A percentile compares a stretch with the other conserved stretches of the same genome.
phyloP scores from a whole-genome alignment of 2,797 vertebrate species.

The Gallinago solitaria region DNA sequence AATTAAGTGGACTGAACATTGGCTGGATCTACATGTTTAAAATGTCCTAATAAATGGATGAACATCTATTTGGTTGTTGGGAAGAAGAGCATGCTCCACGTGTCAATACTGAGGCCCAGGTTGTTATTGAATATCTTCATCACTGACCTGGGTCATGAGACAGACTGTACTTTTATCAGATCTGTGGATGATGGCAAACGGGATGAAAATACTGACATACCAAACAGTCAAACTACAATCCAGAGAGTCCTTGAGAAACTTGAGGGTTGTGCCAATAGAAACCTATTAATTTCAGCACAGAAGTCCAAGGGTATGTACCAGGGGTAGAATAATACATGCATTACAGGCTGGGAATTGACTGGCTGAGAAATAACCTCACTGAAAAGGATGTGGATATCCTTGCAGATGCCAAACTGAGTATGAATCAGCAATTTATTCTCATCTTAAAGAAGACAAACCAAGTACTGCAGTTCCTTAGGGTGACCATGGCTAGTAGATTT shows the following conservation, averaged over 20 bases:
- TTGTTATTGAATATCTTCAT: not conserved
- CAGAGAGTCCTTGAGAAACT: not conserved
- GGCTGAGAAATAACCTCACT: not conserved
- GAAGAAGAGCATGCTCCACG: not conserved
- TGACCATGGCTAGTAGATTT: fast-evolving
- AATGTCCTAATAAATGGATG: not conserved
- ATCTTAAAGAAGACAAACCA: not conserved
- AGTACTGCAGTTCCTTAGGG: not conserved
- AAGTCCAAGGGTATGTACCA: not conserved
- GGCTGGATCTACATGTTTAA: not conserved
- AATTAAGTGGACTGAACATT: not conserved
- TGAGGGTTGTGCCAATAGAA: not conserved
- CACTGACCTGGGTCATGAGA: not conserved
- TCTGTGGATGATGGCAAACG: not conserved
- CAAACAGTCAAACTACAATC: not conserved
- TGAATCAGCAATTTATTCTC: not conserved
- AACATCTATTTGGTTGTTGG: not conserved
- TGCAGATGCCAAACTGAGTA: not conserved
- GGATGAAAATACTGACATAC: not conserved
- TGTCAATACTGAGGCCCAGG: not conserved
- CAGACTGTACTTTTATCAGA: not conserved
- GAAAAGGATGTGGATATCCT: not conserved
- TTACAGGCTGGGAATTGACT: not conserved
- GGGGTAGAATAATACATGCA: not conserved
- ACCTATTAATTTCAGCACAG: not conserved